Base-by-base conservation (phyloP, 1,140 invertebrate genomes). In the Cheumatopsyche charites region DNA sequence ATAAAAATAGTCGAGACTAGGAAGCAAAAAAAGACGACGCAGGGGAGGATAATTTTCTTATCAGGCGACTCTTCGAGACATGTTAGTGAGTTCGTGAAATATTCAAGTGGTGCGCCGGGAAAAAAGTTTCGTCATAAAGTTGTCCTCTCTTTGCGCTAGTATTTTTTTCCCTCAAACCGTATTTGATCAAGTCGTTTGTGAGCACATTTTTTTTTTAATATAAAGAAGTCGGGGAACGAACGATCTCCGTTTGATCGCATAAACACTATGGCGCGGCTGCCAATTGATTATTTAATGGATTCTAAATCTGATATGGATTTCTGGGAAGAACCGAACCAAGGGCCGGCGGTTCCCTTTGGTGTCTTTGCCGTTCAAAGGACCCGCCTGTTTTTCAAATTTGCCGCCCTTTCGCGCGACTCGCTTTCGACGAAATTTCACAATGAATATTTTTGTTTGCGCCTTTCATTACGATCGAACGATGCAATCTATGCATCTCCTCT, bases 331-430 rank as follows among this genome's bases (percentile, higher is more conserved):
- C 21, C n/a, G 21, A 43, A 23, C 19, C 36, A 66, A 47, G 42
- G 43, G 63, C 63, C 42, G 70, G 65, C 73, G 73, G 73, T 58
- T 66, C 45, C 67, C 67, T 75, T 72, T 69, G 66, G 65, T 52
- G 23, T 52, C 55, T 23, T 49, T 65, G 66, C 62, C 67, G 68
- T 61, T 72, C 70, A 75, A 75, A 75, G 73, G 62, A 29, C 43
- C 69, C 17, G 42, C 69, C 65, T 15, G 41, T 45, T 47, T 45
- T 36, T 36, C 29, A 36, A 41, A 42, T 11, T 66, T 21, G 36
- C 43, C 61, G 71, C 70, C 70, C 73, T 68, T 75, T 66, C 26
- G 13, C 21, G 55, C 55, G 55, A 58, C 55, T 52, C 47, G 21
- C 17, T 7, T 58, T 25, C 55, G 19, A 25, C 55, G 55, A 58